These are phyloP conservation scores for Scomberomorus guttatus DNA, from an alignment of 2,797 vertebrate genomes.

Conservation along the genomic window DNA sequence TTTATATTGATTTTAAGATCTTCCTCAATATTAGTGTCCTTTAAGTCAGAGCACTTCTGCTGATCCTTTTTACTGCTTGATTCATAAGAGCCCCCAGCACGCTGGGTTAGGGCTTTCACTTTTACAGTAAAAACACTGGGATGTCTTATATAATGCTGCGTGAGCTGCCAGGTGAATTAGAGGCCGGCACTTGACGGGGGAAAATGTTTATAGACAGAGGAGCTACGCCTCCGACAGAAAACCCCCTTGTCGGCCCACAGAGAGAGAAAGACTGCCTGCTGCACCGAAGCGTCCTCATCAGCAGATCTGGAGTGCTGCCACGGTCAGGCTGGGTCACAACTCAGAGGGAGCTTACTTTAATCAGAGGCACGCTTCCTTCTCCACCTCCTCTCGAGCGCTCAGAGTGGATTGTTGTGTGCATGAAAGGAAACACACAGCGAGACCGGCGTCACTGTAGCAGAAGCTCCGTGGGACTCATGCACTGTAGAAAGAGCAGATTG, in stretches of 20 bases:
- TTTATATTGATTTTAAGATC: conserved; percentile 9
- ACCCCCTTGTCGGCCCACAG: conserved; percentile 36
- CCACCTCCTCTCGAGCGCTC: conserved; percentile 7
- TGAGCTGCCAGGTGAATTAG: conserved; percentile 80
- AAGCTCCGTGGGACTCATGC: background rate
- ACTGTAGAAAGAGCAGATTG: conserved; percentile 35
- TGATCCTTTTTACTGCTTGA: conserved; percentile 24
- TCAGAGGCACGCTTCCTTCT: conserved; percentile 56
- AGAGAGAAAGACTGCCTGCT: conserved; percentile 18
- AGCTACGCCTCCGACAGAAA: conserved; percentile 61
- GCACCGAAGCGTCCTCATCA: conserved; percentile 60
- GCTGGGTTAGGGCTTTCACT: conserved; percentile 55
- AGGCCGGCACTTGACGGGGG: conserved; percentile 63
- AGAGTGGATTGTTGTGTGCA: conserved; percentile 26
- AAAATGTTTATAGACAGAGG: conserved; percentile 69
- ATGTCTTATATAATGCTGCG: conserved; percentile 80
- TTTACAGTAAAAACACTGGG: conserved; percentile 72
- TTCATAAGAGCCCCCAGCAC: conserved; percentile 36
- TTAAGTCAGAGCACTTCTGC: conserved; percentile 1
- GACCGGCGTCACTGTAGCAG: conserved; percentile 7
- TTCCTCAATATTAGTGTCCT: conserved; percentile 8
- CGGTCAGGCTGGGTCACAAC: conserved; percentile 62
- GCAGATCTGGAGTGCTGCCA: conserved; percentile 73
- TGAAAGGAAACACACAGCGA: conserved; percentile 25
- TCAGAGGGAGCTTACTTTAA: conserved; percentile 63